phyloP scores from a whole-genome alignment of 1,140 invertebrate genomes.

The Hermatobates lingyangjiaoensis region DNA sequence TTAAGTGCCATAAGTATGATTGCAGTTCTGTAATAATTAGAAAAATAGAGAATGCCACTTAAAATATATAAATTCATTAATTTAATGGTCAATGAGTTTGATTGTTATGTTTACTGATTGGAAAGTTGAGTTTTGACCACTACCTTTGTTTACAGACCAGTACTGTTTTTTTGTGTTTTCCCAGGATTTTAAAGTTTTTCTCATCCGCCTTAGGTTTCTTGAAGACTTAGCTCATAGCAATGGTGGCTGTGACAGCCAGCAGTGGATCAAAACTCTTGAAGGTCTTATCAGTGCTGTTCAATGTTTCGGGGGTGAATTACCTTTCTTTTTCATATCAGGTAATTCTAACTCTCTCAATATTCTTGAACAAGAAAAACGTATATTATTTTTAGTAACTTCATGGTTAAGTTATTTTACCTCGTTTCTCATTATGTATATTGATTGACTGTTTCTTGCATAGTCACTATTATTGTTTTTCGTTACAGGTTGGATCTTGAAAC shows the following conservation, averaged over 20 bases:
- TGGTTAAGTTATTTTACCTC: background rate
- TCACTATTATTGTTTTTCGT: constrained; percentile 20
- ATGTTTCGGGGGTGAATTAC: constrained; percentile 70
- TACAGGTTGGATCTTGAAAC: constrained; percentile 57
- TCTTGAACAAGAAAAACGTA: background rate
- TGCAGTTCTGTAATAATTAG: too few relatives aligned
- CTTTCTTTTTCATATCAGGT: constrained; percentile 71
- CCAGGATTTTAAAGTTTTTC: too few relatives aligned
- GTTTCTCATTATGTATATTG: background rate
- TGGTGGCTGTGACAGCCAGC: constrained; percentile 25
- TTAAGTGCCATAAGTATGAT: too few relatives aligned
- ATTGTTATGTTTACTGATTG: too few relatives aligned
- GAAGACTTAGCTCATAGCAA: constrained; percentile 38
- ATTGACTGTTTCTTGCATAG: background rate
- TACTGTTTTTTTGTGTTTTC: too few relatives aligned
- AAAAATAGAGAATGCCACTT: too few relatives aligned
- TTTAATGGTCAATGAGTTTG: too few relatives aligned
- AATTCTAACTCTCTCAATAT: too few relatives aligned
- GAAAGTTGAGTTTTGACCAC: too few relatives aligned
- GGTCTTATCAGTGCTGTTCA: constrained; percentile 59
- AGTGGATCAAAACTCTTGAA: constrained; percentile 59
- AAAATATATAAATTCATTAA: too few relatives aligned
- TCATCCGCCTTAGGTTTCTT: constrained; percentile 37
- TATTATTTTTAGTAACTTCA: background rate
- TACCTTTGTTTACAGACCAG: too few relatives aligned